These are phyloP conservation scores for Chelonia mydas DNA, from an alignment of 2,797 vertebrate genomes.

Conservation along the genomic window DNA sequence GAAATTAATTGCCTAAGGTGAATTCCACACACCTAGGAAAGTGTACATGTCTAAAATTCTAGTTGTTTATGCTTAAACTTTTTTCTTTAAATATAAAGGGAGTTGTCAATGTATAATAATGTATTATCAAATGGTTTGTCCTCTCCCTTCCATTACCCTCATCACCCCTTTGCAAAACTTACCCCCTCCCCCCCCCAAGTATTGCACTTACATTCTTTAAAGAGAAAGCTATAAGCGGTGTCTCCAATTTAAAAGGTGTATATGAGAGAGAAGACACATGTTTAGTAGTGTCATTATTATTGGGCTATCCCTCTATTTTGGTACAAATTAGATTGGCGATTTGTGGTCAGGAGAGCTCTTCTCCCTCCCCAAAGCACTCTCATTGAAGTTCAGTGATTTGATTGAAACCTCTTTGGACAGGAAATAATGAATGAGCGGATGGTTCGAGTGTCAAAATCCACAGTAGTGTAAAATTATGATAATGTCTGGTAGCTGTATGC, in stretches of 20 bases:
- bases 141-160: not conserved
- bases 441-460: not conserved
- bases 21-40: not conserved
- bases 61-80: not conserved
- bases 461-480: not conserved
- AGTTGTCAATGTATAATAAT: not conserved
- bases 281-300: not conserved
- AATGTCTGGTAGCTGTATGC: not conserved
- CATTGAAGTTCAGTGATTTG: not conserved
- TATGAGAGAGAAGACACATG: not conserved
- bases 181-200: not conserved
- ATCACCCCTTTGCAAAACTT: not conserved
- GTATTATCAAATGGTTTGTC: not conserved
- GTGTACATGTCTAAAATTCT: not conserved
- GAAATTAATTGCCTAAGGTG: not conserved
- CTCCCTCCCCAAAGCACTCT: not conserved
- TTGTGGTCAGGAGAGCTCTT: not conserved
- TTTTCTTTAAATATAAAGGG: not conserved
- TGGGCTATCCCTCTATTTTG: not conserved
- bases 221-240: not conserved
- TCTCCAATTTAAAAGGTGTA: rapidly evolving
- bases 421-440: not conserved
- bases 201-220: not conserved
- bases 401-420: not conserved
- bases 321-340: not conserved